These are phyloP conservation scores for Latrodectus hesperus DNA, from an alignment of 2,888 invertebrate species.

Conservation along the genomic window DNA sequence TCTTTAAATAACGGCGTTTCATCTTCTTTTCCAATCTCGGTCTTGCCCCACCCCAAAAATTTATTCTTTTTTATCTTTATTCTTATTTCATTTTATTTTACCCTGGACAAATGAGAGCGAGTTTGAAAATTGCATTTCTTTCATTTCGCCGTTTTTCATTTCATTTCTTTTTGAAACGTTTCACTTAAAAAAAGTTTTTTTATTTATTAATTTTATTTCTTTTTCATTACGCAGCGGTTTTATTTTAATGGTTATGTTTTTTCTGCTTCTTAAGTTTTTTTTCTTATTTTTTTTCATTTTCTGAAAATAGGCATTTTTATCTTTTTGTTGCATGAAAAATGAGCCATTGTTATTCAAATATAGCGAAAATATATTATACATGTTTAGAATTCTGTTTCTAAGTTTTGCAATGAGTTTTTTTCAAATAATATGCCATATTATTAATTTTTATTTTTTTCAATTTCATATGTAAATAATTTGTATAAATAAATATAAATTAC, in stretches of 20 bases:
- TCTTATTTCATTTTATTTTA: constrained; percentile 28
- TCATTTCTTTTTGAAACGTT: constrained; percentile 50
- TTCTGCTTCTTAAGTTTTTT: not conserved
- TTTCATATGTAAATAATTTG: too few species aligned
- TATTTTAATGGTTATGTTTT: constrained; percentile 24
- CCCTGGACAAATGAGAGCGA: constrained; percentile 61
- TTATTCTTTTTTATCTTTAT: not conserved
- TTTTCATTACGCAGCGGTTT: constrained; percentile 37
- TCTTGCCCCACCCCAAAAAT: constrained; percentile 1
- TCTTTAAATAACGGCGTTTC: constrained; percentile 67
- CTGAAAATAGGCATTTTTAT: constrained; percentile 6
- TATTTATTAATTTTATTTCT: constrained; percentile 22
- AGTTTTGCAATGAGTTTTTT: not conserved
- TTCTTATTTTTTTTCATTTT: constrained; percentile 1
- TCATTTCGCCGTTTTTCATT: constrained; percentile 59
- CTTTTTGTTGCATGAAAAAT: not conserved
- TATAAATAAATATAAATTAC: too few species aligned
- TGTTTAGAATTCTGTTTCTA: not conserved
- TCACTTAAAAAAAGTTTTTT: constrained; percentile 26
- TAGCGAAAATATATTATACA: not conserved
- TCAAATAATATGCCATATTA: too few species aligned
- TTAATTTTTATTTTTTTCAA: too few species aligned
- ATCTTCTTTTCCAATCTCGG: constrained; percentile 62
- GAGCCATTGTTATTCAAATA: not conserved
- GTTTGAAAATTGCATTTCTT: constrained; percentile 66